Evolutionary conservation across 1,140 invertebrate species (phyloP).

Genomic region (Drosophila neocordata): DNA sequence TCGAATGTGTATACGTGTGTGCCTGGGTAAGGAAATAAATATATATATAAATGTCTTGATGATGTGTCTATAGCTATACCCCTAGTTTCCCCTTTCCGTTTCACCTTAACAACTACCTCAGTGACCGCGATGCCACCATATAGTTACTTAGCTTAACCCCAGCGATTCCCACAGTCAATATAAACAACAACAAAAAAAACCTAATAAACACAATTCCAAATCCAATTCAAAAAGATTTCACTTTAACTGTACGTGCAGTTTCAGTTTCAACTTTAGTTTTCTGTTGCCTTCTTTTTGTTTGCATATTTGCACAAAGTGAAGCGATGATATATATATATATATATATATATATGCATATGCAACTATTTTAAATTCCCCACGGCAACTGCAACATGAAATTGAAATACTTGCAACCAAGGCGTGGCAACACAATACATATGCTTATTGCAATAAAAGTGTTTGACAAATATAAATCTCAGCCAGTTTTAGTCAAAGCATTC

Average conservation of each 20-base stretch:
- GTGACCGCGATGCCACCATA: slow-evolving; percentile 61
- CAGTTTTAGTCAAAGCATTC: no score
- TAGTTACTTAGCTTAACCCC: slow-evolving; percentile 28
- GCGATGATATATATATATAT: slow-evolving; percentile 26
- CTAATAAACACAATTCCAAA: slow-evolving; percentile 57
- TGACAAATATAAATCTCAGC: slow-evolving; percentile 59
- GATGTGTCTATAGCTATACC: slow-evolving; percentile 2
- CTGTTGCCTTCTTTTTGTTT: slow-evolving; percentile 21
- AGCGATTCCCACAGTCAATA: slow-evolving; percentile 63
- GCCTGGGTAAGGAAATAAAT: slow-evolving; percentile 36
- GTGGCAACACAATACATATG: slow-evolving; percentile 18
- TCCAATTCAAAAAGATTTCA: slow-evolving; percentile 48
- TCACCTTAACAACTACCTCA: slow-evolving; percentile 31
- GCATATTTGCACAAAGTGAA: slow-evolving; percentile 33
- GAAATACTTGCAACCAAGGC: slow-evolving; percentile 39
- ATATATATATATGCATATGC: slow-evolving; percentile 5
- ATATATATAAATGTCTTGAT: not conserved
- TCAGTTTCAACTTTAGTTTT: slow-evolving; percentile 39
- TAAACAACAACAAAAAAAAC: slow-evolving; percentile 53
- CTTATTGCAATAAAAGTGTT: slow-evolving; percentile 56
- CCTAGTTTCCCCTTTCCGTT: slow-evolving; percentile 30
- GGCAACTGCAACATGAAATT: slow-evolving; percentile 26
- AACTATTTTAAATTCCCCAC: slow-evolving; percentile 64
- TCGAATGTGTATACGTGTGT: slow-evolving; percentile 48
- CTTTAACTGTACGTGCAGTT: slow-evolving; percentile 34